Conservation (phyloP, 2,888 invertebrate genomes). For the Lepidocyrtinus sp. region DNA sequence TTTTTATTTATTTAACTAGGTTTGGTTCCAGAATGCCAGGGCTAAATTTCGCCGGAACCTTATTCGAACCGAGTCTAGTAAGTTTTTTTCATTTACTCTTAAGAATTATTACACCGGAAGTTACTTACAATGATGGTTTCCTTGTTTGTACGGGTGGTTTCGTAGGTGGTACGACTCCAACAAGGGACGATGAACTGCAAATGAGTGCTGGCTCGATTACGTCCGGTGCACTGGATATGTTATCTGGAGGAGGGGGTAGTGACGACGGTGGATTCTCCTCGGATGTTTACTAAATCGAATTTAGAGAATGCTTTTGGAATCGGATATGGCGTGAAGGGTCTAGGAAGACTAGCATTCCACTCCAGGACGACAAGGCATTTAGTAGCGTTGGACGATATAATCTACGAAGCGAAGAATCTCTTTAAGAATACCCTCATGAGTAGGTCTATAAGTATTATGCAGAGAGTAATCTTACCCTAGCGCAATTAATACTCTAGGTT, state of each 20-base stretch:
- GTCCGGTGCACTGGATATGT: slow-evolving; percentile 61
- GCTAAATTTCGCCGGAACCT: slow-evolving; percentile 98
- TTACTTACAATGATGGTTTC: no score
- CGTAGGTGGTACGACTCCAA: slow-evolving; percentile 62
- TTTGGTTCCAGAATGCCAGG: slow-evolving; percentile 99
- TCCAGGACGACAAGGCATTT: background rate
- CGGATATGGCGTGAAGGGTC: background rate
- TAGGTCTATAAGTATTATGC: background rate
- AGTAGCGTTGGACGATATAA: no score
- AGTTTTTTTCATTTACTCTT: slow-evolving; percentile 34
- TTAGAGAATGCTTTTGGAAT: background rate
- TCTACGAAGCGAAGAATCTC: background rate
- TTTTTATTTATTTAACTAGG: slow-evolving; percentile 76
- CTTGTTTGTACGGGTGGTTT: no score
- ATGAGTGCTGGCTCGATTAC: slow-evolving; percentile 62
- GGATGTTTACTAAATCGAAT: slow-evolving; percentile 67
- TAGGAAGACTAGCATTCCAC: slow-evolving; percentile 39
- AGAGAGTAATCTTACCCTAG: no score
- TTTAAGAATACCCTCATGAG: background rate
- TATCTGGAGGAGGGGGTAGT: slow-evolving; percentile 62
- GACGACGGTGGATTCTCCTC: slow-evolving; percentile 70
- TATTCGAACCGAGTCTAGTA: slow-evolving; percentile 82
- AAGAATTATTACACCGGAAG: no score
- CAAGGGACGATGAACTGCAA: slow-evolving; percentile 62
- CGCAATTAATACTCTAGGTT: no score